A percentile compares a stretch with the other conserved stretches of the same genome.
Conservation (phyloP, 2,797 vertebrate species). For the Aldrovandia affinis region DNA sequence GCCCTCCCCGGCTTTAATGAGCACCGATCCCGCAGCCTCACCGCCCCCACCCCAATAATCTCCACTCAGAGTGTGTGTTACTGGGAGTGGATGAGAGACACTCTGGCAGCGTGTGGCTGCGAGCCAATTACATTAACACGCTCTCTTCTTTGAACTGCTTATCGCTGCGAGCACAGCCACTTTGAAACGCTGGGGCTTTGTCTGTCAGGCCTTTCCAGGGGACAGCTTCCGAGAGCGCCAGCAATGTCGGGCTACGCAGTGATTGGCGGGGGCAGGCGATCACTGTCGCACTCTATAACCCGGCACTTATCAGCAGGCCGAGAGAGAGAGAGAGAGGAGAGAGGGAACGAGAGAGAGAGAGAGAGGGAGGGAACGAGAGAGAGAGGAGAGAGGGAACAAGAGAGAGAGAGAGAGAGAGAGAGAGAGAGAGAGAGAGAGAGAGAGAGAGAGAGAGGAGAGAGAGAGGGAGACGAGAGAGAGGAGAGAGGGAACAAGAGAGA, state of each 20-base stretch:
- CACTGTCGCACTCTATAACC: not conserved
- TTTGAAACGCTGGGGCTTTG: slow-evolving; percentile 72
- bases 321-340: not conserved
- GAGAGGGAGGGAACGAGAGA: too few relatives aligned
- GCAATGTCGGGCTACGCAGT: not conserved
- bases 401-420: not conserved
- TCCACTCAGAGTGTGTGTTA: slow-evolving; percentile 69
- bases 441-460: not conserved
- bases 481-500: not conserved
- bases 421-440: not conserved
- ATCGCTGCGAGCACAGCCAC: slow-evolving; percentile 77
- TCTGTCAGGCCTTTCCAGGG: slow-evolving; percentile 45
- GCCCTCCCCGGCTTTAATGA: slow-evolving; percentile 41
- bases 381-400: too few relatives aligned
- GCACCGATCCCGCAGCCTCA: slow-evolving; percentile 56
- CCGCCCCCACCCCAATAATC: slow-evolving; percentile 53
- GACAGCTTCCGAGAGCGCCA: slow-evolving; percentile 20
- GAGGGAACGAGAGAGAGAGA: not conserved
- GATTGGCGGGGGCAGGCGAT: not conserved
- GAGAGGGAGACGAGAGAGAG: not conserved
- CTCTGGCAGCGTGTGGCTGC: slow-evolving; percentile 71
- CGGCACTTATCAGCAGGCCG: not conserved
- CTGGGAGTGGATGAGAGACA: slow-evolving; percentile 68
- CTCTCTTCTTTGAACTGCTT: slow-evolving; percentile 83
- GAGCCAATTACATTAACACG: slow-evolving; percentile 82